Evolutionary conservation across 2,888 invertebrate species (phyloP), one percentile per base, ranked within the genome.

Genomic region (Steromphala cineraria): DNA sequence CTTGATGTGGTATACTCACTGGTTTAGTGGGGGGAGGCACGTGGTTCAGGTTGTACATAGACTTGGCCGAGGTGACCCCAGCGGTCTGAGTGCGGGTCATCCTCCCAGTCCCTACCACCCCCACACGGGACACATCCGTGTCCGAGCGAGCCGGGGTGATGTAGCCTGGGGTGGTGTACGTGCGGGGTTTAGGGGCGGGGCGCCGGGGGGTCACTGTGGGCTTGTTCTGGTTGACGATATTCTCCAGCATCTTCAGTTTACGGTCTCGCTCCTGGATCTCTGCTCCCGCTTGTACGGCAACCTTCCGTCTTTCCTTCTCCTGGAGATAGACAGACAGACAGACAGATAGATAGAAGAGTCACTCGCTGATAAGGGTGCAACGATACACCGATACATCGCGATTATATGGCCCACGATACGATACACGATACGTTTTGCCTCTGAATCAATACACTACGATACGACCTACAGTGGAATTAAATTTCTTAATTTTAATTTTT

Each of bases 211-310:
- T 81, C 17, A 80, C 78, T 8, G 53, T 53, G 53, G 52, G 13
- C 1, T 81, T 83, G 15, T 84, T 86, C 15, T 86, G 85, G 80
- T 92, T 91, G 40, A 93, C 85, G 52, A 93, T 92, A 80, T 89
- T 89, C 28, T 88, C 89, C 81, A 93, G 85, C 83, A 91, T 85
- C 75, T 90, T 89, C 75, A 93, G 83, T 76, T 91, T 93, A 40
- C 90, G 89, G 76, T 93, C 90, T 78, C 91, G 91, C 76, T 90
- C 89, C 75, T 86, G 83, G 28, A 93, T 82, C 67, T 88, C 87
- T 7, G 86, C 87, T 19, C 86, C 88, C 24, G 89, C 86, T 67
- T 92, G 89, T 10, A 85, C 84, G 31, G 92, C 90, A 81, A 90
- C 85, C 82, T 90, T 91, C 21, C 88, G 83, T 74, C 86, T 87